Base-by-base conservation (phyloP, 2,113 vertebrate genomes). In the Calyptomena viridis region DNA sequence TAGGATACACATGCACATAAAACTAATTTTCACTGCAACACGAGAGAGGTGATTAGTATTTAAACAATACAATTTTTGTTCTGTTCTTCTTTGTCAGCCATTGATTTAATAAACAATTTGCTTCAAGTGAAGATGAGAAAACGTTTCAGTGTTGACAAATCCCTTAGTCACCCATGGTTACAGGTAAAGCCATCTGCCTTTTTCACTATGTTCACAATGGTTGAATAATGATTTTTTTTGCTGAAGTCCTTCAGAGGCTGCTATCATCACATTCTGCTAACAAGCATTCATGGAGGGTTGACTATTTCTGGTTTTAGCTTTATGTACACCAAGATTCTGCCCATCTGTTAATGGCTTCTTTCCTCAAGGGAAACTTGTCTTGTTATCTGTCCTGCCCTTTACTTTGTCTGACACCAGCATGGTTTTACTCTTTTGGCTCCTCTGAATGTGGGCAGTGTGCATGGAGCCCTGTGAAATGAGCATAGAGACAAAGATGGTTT, bases 41-140 rank as follows among this genome's bases (percentile, higher is more conserved):
- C 78, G 47, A 63, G 18, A 30, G 31, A 91, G 15, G 27, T 91
- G 24, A 68, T 85, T 60, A 37, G 6, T 89, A 68, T 64, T 82
- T 85, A 76, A 94, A 67, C 12, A 59, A 18, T 15, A 2, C 62
- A 52, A 62, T 79, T 94, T 89, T 90, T 66, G 44, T 94, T 66
- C 72, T 95, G 77, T 95, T 74, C 37, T 94, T 92, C 30, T 84
- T 86, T 91, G 37, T 83, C 97, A 99, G 99, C 99, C 75, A 99
- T 99, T 93, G 99, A 99, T 97, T 98, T 99, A 96, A 99, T 99
- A 98, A 99, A 99, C 96, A 99, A 99, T 96, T 98, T 99, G 86
- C 99, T 99, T 91, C 99, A 99, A 98, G 99, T 99, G 96, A 99
- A 99, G 98, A 99, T 99, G 99, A 99, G 99, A 96, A 99, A 99